phyloP scores from a whole-genome alignment of 2,113 vertebrate species.

The Circaetus gallicus region DNA sequence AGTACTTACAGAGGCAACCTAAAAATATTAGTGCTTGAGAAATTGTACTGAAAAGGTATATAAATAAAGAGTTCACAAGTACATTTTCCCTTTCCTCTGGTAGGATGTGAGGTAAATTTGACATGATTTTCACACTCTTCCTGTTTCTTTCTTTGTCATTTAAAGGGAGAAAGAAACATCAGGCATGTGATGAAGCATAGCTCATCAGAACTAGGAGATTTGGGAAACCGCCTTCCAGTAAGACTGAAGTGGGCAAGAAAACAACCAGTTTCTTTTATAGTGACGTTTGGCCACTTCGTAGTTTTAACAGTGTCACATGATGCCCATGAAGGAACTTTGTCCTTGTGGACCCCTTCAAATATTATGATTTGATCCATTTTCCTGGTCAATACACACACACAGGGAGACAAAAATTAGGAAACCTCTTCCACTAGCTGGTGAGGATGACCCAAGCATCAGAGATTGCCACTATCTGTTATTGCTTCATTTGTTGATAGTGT shows the following conservation, averaged over 20 bases:
- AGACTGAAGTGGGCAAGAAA: not conserved
- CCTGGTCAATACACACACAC: not conserved
- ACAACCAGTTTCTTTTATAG: not conserved
- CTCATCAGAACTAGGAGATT: not conserved
- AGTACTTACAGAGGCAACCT: not conserved
- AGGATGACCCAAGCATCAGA: not conserved
- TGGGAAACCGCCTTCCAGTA: not conserved
- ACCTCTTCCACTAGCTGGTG: not conserved
- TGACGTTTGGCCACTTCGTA: not conserved
- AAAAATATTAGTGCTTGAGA: not conserved
- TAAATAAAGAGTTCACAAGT: not conserved
- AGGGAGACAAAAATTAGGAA: not conserved
- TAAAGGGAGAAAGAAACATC: not conserved
- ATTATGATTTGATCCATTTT: not conserved
- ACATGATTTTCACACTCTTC: not conserved
- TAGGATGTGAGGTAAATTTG: not conserved
- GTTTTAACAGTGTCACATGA: not conserved
- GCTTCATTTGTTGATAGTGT: not conserved
- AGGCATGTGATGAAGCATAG: not conserved
- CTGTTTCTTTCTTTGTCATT: not conserved
- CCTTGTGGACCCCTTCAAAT: not conserved
- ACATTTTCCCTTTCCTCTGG: not conserved
- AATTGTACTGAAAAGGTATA: not conserved
- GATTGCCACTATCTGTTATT: not conserved
- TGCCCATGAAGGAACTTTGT: not conserved